Evolutionary conservation across 2,113 vertebrate species (phyloP), one percentile per base, ranked within the genome.

Genomic region (Sinocyclocheilus maitianheensis): DNA sequence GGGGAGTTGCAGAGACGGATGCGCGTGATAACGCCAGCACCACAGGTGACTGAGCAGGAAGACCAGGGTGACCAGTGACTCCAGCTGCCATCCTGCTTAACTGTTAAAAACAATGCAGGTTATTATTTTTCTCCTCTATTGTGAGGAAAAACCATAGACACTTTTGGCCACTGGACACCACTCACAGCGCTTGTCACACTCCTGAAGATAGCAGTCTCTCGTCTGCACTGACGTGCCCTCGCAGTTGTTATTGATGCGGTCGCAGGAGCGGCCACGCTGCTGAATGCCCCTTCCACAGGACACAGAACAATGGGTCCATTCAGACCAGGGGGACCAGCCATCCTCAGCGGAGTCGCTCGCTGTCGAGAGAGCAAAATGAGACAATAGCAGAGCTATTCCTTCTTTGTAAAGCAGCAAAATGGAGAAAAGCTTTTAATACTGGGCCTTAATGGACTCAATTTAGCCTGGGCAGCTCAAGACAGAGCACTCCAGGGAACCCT

Each of bases 21-120:
- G 88, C 98, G 97, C 48, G 98, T 99, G 90, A 98, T 97, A 90
- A 96, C 94, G 8, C 98, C 98, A 1, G 87, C 92, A 7, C 97
- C 98, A 62, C 98, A 99, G 5, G 96, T 97, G 89, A 98, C 98
- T 0, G 98, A 99, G 89, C 98, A 99, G 0, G 98, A 98, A 0
- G 98, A 99, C 98, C 98, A 99, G 0, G 98, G 98, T 0, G 98
- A 99, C 98, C 98, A 99, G 80, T 99, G 97, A 92, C 98, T 99
- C 98, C 98, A 99, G 90, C 93, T 95, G 63, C 98, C 98, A 79
- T 99, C 97, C 93, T 99, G 98, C 92, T 97, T 99, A 94, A 99
- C 98, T 99, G 20, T 77, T 34, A 78, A 84, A 72, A 85, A 62
- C 81, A 34, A 88, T 83, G 88, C 34, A 72, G 34, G 71, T 24